These are phyloP conservation scores for Tenthredo mesomela DNA, from an alignment of 2,888 invertebrate genomes.

Conservation along the genomic window DNA sequence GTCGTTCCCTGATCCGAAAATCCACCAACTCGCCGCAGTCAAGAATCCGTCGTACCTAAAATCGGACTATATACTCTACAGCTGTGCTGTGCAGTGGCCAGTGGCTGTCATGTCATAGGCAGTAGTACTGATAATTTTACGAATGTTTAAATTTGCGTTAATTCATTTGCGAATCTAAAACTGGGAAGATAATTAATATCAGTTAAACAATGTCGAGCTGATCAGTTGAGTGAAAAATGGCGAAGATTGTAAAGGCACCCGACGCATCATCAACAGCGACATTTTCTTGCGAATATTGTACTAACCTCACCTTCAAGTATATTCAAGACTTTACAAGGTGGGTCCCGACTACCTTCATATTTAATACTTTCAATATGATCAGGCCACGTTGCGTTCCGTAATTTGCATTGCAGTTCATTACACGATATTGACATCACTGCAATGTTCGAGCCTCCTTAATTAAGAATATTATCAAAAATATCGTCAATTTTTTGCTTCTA, in stretches of 20 bases:
- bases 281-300: slow-evolving; percentile 73
- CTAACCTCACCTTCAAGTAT: slow-evolving; percentile 75
- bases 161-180: neutral
- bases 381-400: slow-evolving; percentile 40
- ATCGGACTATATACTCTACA: neutral
- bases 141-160: slow-evolving; percentile 13
- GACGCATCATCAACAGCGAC: slow-evolving; percentile 64
- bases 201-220: slow-evolving; percentile 62
- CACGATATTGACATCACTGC: neutral
- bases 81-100: too few species aligned
- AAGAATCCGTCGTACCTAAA: neutral
- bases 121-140: neutral
- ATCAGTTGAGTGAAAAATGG: slow-evolving; percentile 68
- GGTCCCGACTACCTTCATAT: slow-evolving; percentile 59
- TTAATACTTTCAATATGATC: slow-evolving; percentile 20
- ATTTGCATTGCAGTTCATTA: neutral
- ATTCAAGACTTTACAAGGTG: slow-evolving; percentile 75
- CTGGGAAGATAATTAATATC: neutral
- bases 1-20: neutral
- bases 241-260: slow-evolving; percentile 70
- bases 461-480: neutral
- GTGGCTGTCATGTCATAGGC: slow-evolving; percentile 34
- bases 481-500: neutral
- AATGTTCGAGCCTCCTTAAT: neutral
- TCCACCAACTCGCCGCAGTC: neutral